Percentiles rank a stretch among this genome's conserved stretches.
Evolutionary conservation across 2,797 vertebrate genomes (phyloP).

Genomic region (Chlorospingus flavigularis): DNA sequence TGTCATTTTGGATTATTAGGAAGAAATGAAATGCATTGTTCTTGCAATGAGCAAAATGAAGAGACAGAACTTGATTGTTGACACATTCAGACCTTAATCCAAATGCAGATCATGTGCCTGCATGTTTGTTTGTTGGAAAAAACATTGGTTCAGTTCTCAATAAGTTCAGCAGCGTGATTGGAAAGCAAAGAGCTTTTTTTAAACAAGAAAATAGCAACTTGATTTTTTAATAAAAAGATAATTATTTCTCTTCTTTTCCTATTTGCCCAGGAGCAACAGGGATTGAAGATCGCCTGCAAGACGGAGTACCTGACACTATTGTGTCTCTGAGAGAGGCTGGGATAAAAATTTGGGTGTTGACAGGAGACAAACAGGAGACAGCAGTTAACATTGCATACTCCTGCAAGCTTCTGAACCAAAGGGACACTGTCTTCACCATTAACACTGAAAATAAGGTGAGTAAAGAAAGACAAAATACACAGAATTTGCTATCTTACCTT

Average conservation of each 20-base stretch:
- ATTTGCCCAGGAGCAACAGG: conserved; percentile 87
- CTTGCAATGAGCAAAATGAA: conserved; percentile 13
- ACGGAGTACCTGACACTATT: conserved; percentile 89
- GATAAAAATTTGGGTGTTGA: conserved; percentile 93
- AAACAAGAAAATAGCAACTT: neutral
- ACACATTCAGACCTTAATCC: conserved; percentile 13
- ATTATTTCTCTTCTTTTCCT: neutral
- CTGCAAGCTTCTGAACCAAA: conserved; percentile 88
- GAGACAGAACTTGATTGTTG: neutral
- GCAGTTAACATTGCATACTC: conserved; percentile 93
- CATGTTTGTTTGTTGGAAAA: neutral
- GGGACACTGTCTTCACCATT: conserved; percentile 90
- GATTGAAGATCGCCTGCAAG: conserved; percentile 93
- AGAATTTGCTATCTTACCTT: neutral
- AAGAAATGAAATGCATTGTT: conserved; percentile 34
- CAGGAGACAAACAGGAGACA: conserved; percentile 95
- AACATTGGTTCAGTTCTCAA: neutral
- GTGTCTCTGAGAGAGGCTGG: conserved; percentile 87
- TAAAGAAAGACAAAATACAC: neutral
- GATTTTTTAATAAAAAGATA: neutral
- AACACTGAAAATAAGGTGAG: conserved; percentile 87
- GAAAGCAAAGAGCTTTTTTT: neutral
- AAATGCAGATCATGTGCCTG: neutral
- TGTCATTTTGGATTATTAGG: conserved; percentile 28
- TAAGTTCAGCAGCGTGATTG: neutral